A percentile compares a stretch with the other conserved stretches of the same genome.
phyloP scores from a whole-genome alignment of 2,888 invertebrate genomes.

The Dermolepida albohirtum region DNA sequence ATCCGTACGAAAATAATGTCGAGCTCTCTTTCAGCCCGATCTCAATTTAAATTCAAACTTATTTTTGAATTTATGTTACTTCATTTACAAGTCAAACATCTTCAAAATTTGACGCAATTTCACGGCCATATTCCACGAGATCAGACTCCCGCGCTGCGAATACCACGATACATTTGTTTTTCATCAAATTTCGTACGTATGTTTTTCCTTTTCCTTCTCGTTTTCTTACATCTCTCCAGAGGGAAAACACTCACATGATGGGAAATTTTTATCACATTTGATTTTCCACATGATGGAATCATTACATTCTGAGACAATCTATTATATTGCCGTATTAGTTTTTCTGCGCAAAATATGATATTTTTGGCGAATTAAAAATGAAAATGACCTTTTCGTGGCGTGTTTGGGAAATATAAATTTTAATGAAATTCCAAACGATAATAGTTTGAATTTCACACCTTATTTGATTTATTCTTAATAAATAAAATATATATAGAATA shows the following conservation, averaged over 20 bases:
- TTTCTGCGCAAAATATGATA: neutral
- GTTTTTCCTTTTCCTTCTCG: slow-evolving; percentile 2
- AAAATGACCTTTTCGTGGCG: too few species aligned
- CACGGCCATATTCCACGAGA: neutral
- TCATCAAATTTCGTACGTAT: slow-evolving; percentile 8
- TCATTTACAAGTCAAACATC: neutral
- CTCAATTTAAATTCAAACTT: neutral
- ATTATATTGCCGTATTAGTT: neutral
- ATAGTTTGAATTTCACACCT: too few species aligned
- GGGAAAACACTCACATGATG: slow-evolving; percentile 22
- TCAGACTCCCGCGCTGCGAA: slow-evolving; percentile 3
- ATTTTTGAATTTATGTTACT: neutral
- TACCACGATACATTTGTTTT: slow-evolving; percentile 13
- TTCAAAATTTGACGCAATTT: slow-evolving; percentile 1
- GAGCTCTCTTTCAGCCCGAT: too few species aligned
- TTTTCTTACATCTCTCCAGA: slow-evolving; percentile 6
- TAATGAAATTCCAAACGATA: too few species aligned
- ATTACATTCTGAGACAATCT: slow-evolving; percentile 15
- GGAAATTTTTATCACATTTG: slow-evolving; percentile 33
- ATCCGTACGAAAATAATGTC: too few species aligned
- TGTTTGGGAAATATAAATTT: too few species aligned
- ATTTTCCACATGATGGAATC: slow-evolving; percentile 23
- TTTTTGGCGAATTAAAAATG: too few species aligned
- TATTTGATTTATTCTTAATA: too few species aligned
- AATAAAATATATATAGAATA: too few species aligned